Base-by-base conservation (phyloP, 2,888 invertebrate genomes). In the Hyles lineata region DNA sequence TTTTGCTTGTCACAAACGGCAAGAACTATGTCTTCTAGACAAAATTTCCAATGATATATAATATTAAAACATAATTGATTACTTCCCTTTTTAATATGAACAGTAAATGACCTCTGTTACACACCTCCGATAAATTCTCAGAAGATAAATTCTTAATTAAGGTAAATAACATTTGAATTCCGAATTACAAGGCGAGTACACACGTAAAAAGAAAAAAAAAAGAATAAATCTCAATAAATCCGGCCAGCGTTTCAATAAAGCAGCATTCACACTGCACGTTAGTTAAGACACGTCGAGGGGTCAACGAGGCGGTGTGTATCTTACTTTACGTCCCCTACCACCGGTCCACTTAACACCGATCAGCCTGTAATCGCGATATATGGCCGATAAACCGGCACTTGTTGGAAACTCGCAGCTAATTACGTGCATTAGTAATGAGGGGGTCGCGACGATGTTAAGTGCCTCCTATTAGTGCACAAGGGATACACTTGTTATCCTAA, bases 361-460 rank as follows among this genome's bases (percentile, higher is more conserved):
- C 87, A 85, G 80, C 84, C 86, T 82, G 82, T 93, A 93, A 93
- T 90, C 82, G 84, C 89, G 86, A 93, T 92, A 86, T 91, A 93
- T 91, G 74, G 92, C 85, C 87, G 83, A 88, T 90, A 90, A 90
- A 87, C 82, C 76, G 82, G 84, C 85, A 89, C 88, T 91, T 85
- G 89, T 88, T 87, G 85, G 85, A 80, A 82, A 80, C 83, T 89
- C 83, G 84, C 89, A 88, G 90, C 87, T 92, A 91, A 92, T 92
- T 90, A 90, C 90, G 80, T 92, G 90, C 88, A 93, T 92, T 93
- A 92, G 89, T 92, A 90, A 93, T 93, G 87, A 90, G 85, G 86
- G 83, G 82, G 81, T 78, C 80, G 77, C 76, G 73, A 74, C 75
- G 76, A 76, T 73, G 76, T 55, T 77, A 73, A 80, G 63, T 74